Evolutionary conservation across 2,888 invertebrate species (phyloP).

Genomic region (Melolontha melolontha): DNA sequence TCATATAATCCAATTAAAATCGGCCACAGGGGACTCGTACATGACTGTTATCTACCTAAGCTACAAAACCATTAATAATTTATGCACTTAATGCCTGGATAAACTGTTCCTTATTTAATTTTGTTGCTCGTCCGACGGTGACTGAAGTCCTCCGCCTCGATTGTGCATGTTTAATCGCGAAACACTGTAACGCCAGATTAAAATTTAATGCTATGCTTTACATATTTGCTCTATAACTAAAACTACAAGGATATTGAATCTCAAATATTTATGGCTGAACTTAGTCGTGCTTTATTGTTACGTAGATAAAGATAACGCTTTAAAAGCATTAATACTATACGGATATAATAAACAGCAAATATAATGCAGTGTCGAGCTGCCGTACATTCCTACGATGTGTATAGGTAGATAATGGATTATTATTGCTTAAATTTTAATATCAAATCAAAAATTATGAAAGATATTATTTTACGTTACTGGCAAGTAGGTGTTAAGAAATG

Average conservation of each 20-base stretch:
- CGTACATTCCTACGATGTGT: no score
- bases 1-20: constrained; percentile 64
- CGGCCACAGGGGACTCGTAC: constrained; percentile 60
- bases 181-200: constrained; percentile 13
- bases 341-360: no score
- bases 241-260: not conserved
- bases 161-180: constrained; percentile 13
- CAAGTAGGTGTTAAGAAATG: no score
- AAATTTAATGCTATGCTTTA: not conserved
- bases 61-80: constrained; percentile 61
- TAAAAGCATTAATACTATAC: no score
- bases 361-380: no score
- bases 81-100: constrained; percentile 59
- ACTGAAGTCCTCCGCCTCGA: constrained; percentile 3
- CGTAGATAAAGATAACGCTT: no score
- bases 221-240: constrained; percentile 4
- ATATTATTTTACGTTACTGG: no score
- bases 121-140: constrained; percentile 18
- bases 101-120: constrained; percentile 45
- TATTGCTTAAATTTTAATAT: no score
- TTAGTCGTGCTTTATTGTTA: no score
- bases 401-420: no score
- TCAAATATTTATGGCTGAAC: no score
- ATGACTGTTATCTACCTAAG: constrained; percentile 63
- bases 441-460: no score